Conservation (phyloP, 2,888 invertebrate species). For the Conops quadrifasciatus region DNA sequence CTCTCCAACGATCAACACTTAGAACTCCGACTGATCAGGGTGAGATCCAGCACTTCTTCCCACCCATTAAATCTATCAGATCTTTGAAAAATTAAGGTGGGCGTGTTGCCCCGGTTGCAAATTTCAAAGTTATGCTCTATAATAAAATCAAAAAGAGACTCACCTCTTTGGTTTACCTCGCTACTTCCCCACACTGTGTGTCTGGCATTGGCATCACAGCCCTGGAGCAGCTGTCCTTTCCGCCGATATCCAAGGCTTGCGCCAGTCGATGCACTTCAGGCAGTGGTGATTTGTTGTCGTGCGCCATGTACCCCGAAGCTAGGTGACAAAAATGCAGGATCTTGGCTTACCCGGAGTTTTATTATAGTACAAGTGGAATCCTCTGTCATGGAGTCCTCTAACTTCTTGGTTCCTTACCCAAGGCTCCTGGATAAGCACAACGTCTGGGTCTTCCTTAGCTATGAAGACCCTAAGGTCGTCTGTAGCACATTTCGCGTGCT, state of each 20-base stretch:
- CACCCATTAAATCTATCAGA: not conserved
- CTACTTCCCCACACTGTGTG: constrained; percentile 2
- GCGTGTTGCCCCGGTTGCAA: not conserved
- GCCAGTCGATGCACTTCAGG: no score
- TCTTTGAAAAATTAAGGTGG: not conserved
- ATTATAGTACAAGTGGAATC: not conserved
- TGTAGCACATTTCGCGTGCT: not conserved
- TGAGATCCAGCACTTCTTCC: constrained; percentile 7
- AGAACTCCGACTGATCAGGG: not conserved
- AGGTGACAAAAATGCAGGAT: not conserved
- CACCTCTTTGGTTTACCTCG: not conserved
- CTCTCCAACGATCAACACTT: not conserved
- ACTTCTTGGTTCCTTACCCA: not conserved
- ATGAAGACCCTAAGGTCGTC: not conserved
- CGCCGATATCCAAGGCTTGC: no score
- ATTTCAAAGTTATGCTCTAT: not conserved
- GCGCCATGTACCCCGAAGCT: no score
- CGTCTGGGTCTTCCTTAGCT: not conserved
- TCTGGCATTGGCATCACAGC: constrained; percentile 5
- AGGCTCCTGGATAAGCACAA: not conserved
- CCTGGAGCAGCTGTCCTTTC: no score
- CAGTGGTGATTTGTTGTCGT: no score
- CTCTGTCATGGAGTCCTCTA: not conserved
- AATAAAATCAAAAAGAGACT: constrained; percentile 14
- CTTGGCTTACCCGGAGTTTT: constrained; percentile 2